Evolutionary conservation across 1,140 invertebrate genomes (phyloP), one percentile per base, ranked within the genome.

Genomic region (Triops longicaudatus): DNA sequence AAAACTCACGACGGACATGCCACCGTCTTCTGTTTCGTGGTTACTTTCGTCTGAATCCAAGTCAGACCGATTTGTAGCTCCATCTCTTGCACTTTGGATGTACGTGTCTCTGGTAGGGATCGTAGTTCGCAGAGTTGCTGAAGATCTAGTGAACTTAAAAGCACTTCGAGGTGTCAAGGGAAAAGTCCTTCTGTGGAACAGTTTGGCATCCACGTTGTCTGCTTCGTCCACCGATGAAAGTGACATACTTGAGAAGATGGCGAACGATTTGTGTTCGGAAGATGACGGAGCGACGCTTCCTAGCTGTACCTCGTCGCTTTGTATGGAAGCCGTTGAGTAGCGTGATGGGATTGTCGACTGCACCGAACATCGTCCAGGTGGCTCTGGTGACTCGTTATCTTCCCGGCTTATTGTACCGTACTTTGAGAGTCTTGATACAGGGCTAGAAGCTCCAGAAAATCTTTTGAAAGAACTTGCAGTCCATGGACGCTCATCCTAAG

Each of bases 291-390:
- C 50, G 10, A 22, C 50, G 0, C 50, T 63, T n/a, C 50, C 50
- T 63, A 63, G 50, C 50, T 63, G 50, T n/a, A 63, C 50, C 2
- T 63, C 50, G 50, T 63, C 50, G 50, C 50, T 63, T 17, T 63
- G 50, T 3, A 63, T 63, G 50, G 50, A 63, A 5, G 50, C 22
- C 14, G 50, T n/a, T 6, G 50, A 63, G 22, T 63, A 63, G 0
- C n/a, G 50, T 1, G 50, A 63, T 6, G 14, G 9, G 3, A 63
- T 63, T 5, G 50, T 63, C 4, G 50, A 63, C 50, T 63, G 50
- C 17, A 17, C 50, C 22, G 50, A 63, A 63, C 50, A 63, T 22
- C 50, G 50, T 5, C 50, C 50, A 22, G 50, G 10, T 22, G 50
- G 50, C 9, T 63, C 50, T 17, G 14, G 14, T 10, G 50, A 63